Evolutionary conservation across 2,888 invertebrate genomes (phyloP), one percentile per base, ranked within the genome.

Genomic region (Beris chalybata): DNA sequence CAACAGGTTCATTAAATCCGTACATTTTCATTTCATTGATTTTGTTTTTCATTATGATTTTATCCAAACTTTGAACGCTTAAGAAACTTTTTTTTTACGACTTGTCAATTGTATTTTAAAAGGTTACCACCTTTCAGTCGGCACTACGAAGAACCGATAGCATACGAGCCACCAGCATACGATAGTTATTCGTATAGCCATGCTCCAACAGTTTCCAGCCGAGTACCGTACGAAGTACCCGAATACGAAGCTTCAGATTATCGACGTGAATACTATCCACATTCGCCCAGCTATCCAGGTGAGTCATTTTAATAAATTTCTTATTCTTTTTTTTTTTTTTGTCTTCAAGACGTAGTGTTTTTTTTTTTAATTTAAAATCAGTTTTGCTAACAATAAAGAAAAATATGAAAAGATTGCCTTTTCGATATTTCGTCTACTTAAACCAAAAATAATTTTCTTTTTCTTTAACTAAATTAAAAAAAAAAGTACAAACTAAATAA

Each of bases 201-300:
- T 71, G 72, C 71, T 58, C 68, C 73, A 9, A 70, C 66, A 32
- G 67, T 56, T 15, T 66, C 69, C 32, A 69, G 63, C 13, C 73
- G 76, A 55, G 72, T 75, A 43, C 78, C 77, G 58, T 81, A 81
- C 66, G 80, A 80, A 43, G 71, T 74, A 45, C 71, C 74, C 22
- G 80, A 81, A 69, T 81, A 80, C 71, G 81, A 81, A 55, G 71
- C 78, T 59, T 76, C 78, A 58, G 80, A 81, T 70, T 75, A 76
- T 38, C 73, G 79, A 52, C 72, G 81, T 30, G 81, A 81, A 55
- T 81, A 80, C 70, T 80, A 80, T 71, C 79, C 78, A 67, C 79
- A 80, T 70, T 77, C 80, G 47, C 76, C 79, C 5, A 74, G 75
- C 57, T 80, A 79, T 73, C 74, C 78, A 73, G 79, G 80, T 80